Evolutionary conservation across 2,888 invertebrate genomes (phyloP), one percentile per base, ranked within the genome.

Genomic region (Macropis europaea): DNA sequence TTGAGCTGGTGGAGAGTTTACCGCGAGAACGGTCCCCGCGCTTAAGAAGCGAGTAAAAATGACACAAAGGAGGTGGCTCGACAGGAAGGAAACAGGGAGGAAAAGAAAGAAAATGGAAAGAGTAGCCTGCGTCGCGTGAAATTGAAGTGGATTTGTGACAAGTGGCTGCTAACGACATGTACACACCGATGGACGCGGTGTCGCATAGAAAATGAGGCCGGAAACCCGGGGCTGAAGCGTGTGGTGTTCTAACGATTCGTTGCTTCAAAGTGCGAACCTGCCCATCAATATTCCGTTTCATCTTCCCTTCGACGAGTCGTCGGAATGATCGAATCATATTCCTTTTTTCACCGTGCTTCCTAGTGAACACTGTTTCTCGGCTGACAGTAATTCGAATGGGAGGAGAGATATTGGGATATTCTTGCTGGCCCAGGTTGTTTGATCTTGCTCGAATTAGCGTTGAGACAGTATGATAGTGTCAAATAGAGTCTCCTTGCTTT

Each of bases 91-190:
- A 30, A 4, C 22, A 22, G 26, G 3, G 9, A 19, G 7, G 40
- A 30, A 40, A 43, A 56, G 43, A 47, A 75, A 48, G 53, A 57
- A 59, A 63, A 66, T 34, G 45, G 38, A 34, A 48, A 32, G 66
- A 28, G 38, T 22, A 38, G 36, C 57, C 62, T 75, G 42, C 48
- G 40, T 40, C 56, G 59, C 60, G 76, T 53, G 67, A 73, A 73
- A 68, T 74, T 74, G 38, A 67, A 77, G 64, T 67, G 63, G 77
- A 77, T 77, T 77, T 73, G 74, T 69, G 73, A 77, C 73, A 69
- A 61, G 48, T 48, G 62, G 74, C 72, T 77, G 76, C 83, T 85
- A 85, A 85, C 84, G 84, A 85, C 84, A 83, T 85, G 84, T 84
- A 84, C 82, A 84, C 79, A 83, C 78, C 38, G 28, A 60, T 32